A percentile compares a stretch with the other conserved stretches of the same genome.
These are phyloP conservation scores for Lithophane ornitopus DNA, from an alignment of 2,888 invertebrate genomes.

Conservation along the genomic window DNA sequence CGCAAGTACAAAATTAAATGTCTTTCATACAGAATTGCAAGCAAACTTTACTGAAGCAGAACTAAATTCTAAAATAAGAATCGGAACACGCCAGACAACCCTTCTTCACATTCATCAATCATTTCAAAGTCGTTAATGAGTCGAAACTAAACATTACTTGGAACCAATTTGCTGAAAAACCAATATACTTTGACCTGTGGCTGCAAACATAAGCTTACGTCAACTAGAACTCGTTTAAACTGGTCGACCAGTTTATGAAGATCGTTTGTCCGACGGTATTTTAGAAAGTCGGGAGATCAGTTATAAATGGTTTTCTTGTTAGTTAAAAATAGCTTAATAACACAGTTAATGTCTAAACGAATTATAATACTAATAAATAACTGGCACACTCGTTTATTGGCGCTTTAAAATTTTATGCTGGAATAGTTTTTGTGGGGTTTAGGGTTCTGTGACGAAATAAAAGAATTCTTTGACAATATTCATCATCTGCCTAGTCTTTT, in stretches of 20 bases:
- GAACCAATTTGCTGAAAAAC: slow-evolving; percentile 71
- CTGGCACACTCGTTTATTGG: slow-evolving; percentile 81
- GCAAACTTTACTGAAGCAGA: slow-evolving; percentile 10
- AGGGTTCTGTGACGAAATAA: slow-evolving; percentile 40
- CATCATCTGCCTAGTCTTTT: too few species aligned
- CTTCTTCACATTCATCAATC: slow-evolving; percentile 78
- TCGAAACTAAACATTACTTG: slow-evolving; percentile 79
- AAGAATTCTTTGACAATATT: neutral
- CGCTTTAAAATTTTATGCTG: slow-evolving; percentile 81
- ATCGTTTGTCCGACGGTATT: slow-evolving; percentile 33
- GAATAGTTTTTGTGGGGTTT: slow-evolving; percentile 75
- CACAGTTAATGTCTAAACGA: slow-evolving; percentile 79
- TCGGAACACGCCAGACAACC: slow-evolving; percentile 60
- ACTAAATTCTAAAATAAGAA: slow-evolving; percentile 62
- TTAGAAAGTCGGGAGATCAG: slow-evolving; percentile 50
- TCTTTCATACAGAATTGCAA: slow-evolving; percentile 19
- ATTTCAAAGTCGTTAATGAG: slow-evolving; percentile 81
- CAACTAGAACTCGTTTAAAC: slow-evolving; percentile 59
- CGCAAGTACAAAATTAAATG: neutral
- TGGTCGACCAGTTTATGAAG: slow-evolving; percentile 67
- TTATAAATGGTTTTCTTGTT: slow-evolving; percentile 63
- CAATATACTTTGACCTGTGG: slow-evolving; percentile 69
- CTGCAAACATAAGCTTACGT: slow-evolving; percentile 54
- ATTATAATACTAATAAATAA: slow-evolving; percentile 86
- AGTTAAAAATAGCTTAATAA: slow-evolving; percentile 77